Base-by-base conservation (phyloP, 2,888 invertebrate species). In the Protophormia terraenovae region DNA sequence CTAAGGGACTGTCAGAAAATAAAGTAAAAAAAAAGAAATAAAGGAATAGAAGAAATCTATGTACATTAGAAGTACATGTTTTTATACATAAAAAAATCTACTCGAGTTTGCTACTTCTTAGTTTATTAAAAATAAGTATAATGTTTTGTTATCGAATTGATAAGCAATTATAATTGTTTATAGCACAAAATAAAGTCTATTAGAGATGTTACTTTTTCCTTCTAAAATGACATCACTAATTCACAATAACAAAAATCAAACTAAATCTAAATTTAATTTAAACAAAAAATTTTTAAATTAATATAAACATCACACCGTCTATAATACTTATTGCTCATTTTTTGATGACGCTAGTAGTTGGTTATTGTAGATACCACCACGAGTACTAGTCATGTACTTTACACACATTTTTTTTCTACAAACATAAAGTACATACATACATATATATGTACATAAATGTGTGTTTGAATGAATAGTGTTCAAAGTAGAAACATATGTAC, bases 261-360 rank as follows among this genome's bases (percentile, higher is more conserved):
- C 69, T 82, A 76, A 69, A 60, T 75, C 35, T 35, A 50, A 75
- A 38, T 53, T 67, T 62, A 82, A 62, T 62, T 32, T 53, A 16
- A 81, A 67, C 22, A 69, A 75, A 29, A 22, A 35, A 16, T 32
- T 53, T 67, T 66, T 16, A 69, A 81, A 69, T 73, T 82, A 69
- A 82, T 76, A 76, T 69, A 76, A 81, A 82, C 67, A 81, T 67
- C 67, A 75, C 47, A 72, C n/a, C n/a, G 41, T 53, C 32, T 69
- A 69, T 75, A 45, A 67, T 62, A 76, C 69, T 69, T 82, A 76
- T 79, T 75, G 67, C 69, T 60, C 50, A 41, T 67, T 35, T 35
- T 35, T 69, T 50, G 75, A 75, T 62, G 69, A 38, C 58, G 53
- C n/a, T n/a, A n/a, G n/a, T 32, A 22, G 14, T 38, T 41, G n/a